Evolutionary conservation across 2,888 invertebrate genomes (phyloP).

Genomic region (Rambutsinella grinnellia): DNA sequence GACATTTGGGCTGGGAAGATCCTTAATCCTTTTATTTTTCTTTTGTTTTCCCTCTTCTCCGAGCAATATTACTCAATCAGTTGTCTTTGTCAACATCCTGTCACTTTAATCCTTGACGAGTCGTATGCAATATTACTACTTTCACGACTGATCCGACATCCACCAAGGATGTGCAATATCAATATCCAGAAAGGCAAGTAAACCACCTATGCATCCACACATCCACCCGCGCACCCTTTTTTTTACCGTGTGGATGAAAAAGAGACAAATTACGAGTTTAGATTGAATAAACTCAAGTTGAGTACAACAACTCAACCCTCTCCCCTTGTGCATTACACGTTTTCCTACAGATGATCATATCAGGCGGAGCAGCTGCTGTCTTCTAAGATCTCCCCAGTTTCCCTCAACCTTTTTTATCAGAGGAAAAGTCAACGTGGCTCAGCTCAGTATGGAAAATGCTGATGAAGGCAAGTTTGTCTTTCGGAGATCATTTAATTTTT

Average conservation of each 20-base stretch:
- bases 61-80: slow-evolving; percentile 23
- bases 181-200: not conserved
- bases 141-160: not conserved
- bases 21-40: slow-evolving; percentile 28
- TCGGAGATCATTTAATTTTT: too few species aligned
- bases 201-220: slow-evolving; percentile 7
- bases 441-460: too few species aligned
- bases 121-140: slow-evolving; percentile 35
- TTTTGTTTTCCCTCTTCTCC: slow-evolving; percentile 36
- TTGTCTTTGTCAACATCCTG: slow-evolving; percentile 51
- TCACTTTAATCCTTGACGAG: slow-evolving; percentile 47
- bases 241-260: not conserved
- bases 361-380: slow-evolving; percentile 47
- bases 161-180: slow-evolving; percentile 3
- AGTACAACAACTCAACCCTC: slow-evolving; percentile 22
- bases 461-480: too few species aligned
- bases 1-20: slow-evolving; percentile 37
- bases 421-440: too few species aligned
- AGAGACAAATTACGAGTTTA: slow-evolving; percentile 23
- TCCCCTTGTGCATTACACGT: not conserved
- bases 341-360: slow-evolving; percentile 11
- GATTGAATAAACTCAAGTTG: slow-evolving; percentile 32
- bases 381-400: slow-evolving; percentile 37
- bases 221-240: slow-evolving; percentile 39
- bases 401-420: slow-evolving; percentile 17